phyloP scores from a whole-genome alignment of 1,140 invertebrate genomes.

The Drosophila mojavensis region DNA sequence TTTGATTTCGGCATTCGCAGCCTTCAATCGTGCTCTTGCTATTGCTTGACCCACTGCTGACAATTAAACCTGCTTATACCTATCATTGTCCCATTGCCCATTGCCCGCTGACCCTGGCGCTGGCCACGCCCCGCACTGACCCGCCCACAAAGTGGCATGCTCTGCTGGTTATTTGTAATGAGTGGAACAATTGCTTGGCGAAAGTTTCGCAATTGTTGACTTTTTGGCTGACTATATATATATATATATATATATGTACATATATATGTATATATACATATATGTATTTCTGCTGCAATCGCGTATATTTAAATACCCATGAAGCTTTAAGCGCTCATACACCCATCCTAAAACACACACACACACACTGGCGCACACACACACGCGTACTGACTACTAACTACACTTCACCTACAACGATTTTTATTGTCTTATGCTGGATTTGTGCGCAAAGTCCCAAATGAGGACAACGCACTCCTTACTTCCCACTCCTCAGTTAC shows the following conservation, averaged over 20 bases:
- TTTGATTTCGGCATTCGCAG: neutral
- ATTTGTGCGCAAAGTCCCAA: slow-evolving; percentile 66
- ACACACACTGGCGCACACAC: slow-evolving; percentile 12
- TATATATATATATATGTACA: too few relatives aligned
- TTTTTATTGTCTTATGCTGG: slow-evolving; percentile 68
- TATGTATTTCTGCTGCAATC: neutral
- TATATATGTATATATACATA: too few relatives aligned
- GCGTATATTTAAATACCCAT: slow-evolving; percentile 39
- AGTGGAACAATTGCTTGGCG: slow-evolving; percentile 13
- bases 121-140: neutral
- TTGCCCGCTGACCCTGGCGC: slow-evolving; percentile 7
- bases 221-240: slow-evolving; percentile 16
- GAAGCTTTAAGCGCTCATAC: slow-evolving; percentile 49
- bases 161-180: slow-evolving; percentile 3
- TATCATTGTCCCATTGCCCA: slow-evolving; percentile 29
- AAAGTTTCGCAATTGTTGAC: slow-evolving; percentile 16
- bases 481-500: slow-evolving; percentile 42
- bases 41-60: slow-evolving; percentile 29
- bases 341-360: neutral
- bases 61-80: slow-evolving; percentile 61
- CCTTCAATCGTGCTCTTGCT: too few relatives aligned
- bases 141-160: slow-evolving; percentile 4
- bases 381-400: slow-evolving; percentile 20
- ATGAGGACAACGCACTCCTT: slow-evolving; percentile 71
- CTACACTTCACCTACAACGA: slow-evolving; percentile 42